Base-by-base conservation (phyloP, 2,888 invertebrate species). In the Xanthorhoe designata region DNA sequence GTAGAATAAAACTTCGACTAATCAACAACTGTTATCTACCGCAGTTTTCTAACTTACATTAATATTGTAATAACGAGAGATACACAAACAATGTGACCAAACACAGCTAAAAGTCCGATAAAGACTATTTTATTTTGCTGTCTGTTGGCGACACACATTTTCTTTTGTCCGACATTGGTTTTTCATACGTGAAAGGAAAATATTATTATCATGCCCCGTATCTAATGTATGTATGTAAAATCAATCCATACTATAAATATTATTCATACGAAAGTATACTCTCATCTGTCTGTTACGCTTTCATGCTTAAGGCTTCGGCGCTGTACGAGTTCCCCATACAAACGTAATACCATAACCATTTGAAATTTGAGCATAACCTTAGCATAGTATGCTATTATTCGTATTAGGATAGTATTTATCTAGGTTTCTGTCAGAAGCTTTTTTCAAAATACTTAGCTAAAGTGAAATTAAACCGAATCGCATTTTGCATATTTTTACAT, bases 151-250 rank as follows among this genome's bases (percentile, higher is more conserved):
- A 51, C 51, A 51, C n/a, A 51, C 51, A 51, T 51, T 51, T 51
- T 19, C 51, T 51, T 47, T 51, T 51, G 24, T n/a, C 24, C 13
- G 24, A 51, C n/a, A 51, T 51, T 51, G 13, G n/a, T 24, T 51
- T 51, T 51, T n/a, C 51, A n/a, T 24, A 51, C 24, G 19, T 24
- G 24, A 19, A 51, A 51, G 51, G 51, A 51, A 51, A 51, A 18
- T 42, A 50, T 50, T 51, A 51, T 47, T 51, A 51, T 24, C 24
- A 29, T 29, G 51, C 51, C 51, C 24, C 10, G 17, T 32, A 50
- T 47, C 47, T 5, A 15, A 0, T 45, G 7, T 4, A n/a, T n/a
- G n/a, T n/a, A n/a, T n/a, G n/a, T 24, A 15, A 6, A 15, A 10
- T n/a, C 9, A 38, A 38, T 38, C 9, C 10, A 9, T 38, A 38